Evolutionary conservation across 2,113 vertebrate species (phyloP), one percentile per base, ranked within the genome.

Genomic region (Corythoichthys haematopterus): DNA sequence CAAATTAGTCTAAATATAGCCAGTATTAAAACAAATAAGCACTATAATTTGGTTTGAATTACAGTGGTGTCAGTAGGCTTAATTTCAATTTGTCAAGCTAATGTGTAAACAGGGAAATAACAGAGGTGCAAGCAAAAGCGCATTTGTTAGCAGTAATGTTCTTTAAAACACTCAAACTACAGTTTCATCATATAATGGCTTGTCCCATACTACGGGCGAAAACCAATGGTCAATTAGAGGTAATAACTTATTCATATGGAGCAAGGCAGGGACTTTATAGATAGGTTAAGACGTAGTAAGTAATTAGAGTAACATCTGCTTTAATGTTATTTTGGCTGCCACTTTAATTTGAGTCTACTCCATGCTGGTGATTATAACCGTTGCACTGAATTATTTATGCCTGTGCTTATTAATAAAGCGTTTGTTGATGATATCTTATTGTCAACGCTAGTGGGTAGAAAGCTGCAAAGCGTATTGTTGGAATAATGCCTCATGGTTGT

Each of bases 381-480:
- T 61, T 76, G 77, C 63, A 20, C 72, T 84, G 74, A 79, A 80
- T 85, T 82, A 84, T 81, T 78, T 71, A 85, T 81, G 62, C 40
- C 13, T 40, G 62, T 56, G 68, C 78, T 73, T 80, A 82, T 53
- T 28, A 6, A 46, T 47, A 69, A 69, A 75, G 61, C 68, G 60
- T 61, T 5, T 75, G 78, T 72, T 65, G 68, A 48, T 73, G 69
- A 76, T 79, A 78, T 37, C 72, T 76, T 56, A 51, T 8, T 65
- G 52, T 71, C 11, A 48, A 72, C 65, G 72, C 66, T 55, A 33
- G 68, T 71, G 65, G 58, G 46, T 66, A 53, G 14, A 43, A 66
- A 59, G 45, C 56, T 45, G 45, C 47, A 60, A 46, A 63, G 72
- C 16, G 38, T 38, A 67, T 37, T 57, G 57, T 45, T 36, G 35